Evolutionary conservation across 2,113 vertebrate genomes (phyloP).

Genomic region (Elaphurus davidianus): DNA sequence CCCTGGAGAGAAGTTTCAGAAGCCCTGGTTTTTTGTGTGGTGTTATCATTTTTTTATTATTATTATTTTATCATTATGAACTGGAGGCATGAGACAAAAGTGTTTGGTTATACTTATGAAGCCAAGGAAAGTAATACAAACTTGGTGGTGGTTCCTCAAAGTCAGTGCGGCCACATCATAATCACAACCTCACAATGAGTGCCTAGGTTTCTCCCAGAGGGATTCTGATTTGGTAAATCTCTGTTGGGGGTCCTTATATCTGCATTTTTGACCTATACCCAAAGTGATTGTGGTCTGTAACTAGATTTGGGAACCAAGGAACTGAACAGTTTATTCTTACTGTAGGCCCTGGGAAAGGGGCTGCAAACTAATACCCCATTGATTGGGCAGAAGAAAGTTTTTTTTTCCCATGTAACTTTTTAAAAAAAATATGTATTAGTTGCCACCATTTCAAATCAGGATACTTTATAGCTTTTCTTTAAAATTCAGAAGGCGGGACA

Average conservation of each 20-base stretch:
- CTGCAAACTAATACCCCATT: not conserved
- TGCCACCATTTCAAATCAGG: not conserved
- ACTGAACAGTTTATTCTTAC: not conserved
- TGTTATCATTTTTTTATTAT: not conserved
- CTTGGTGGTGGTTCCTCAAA: not conserved
- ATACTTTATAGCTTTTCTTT: not conserved
- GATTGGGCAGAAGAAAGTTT: not conserved
- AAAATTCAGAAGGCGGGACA: not conserved
- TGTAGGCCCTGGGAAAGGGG: not conserved
- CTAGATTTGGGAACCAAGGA: not conserved
- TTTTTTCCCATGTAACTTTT: not conserved
- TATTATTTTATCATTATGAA: not conserved
- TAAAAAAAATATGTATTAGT: not conserved
- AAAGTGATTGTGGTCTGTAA: not conserved
- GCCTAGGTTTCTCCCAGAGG: not conserved
- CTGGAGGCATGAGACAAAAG: not conserved
- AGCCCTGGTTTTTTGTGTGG: not conserved
- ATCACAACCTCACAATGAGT: not conserved
- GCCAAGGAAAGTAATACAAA: not conserved
- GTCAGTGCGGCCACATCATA: fast-evolving
- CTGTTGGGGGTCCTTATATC: not conserved
- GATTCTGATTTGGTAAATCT: not conserved
- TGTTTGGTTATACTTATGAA: not conserved
- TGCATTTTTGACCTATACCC: not conserved
- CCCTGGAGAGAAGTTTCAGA: not conserved